Percentiles rank a stretch among this genome's conserved stretches.
These are phyloP conservation scores for Donacobius atricapilla DNA, from an alignment of 2,113 vertebrate species.

Conservation along the genomic window DNA sequence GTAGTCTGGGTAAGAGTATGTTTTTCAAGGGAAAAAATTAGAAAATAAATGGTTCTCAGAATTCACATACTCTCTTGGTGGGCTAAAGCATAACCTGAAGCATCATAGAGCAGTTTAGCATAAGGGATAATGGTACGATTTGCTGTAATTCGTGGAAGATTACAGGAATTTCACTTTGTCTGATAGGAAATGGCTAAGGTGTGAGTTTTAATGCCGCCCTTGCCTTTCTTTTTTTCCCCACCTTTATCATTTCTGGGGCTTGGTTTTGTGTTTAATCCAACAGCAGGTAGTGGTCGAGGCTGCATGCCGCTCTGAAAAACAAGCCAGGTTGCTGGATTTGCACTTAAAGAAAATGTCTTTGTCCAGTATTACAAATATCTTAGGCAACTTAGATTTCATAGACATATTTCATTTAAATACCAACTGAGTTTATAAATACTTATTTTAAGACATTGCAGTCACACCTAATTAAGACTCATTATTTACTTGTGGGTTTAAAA, in stretches of 20 bases:
- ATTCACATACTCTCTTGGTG: fast-evolving
- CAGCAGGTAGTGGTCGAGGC: neutral
- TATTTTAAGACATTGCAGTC: neutral
- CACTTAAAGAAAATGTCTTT: neutral
- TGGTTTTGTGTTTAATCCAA: neutral
- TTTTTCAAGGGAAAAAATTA: neutral
- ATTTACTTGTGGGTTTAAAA: neutral
- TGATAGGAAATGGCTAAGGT: neutral
- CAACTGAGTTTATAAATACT: neutral
- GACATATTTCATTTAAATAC: neutral
- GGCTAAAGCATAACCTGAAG: neutral
- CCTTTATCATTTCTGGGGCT: neutral
- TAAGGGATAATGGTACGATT: neutral
- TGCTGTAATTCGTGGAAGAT: neutral
- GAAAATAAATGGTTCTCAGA: neutral
- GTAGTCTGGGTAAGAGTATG: neutral
- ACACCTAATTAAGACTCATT: neutral
- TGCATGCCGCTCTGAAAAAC: fast-evolving
- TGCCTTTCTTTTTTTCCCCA: neutral
- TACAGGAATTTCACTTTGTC: neutral
- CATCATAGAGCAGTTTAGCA: neutral
- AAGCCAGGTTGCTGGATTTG: neutral
- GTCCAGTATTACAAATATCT: neutral
- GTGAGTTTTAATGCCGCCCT: neutral
- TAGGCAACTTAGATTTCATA: neutral